Percentiles rank a stretch among this genome's conserved stretches.
These are phyloP conservation scores for Mantis religiosa DNA, from an alignment of 2,888 invertebrate species.

Conservation along the genomic window DNA sequence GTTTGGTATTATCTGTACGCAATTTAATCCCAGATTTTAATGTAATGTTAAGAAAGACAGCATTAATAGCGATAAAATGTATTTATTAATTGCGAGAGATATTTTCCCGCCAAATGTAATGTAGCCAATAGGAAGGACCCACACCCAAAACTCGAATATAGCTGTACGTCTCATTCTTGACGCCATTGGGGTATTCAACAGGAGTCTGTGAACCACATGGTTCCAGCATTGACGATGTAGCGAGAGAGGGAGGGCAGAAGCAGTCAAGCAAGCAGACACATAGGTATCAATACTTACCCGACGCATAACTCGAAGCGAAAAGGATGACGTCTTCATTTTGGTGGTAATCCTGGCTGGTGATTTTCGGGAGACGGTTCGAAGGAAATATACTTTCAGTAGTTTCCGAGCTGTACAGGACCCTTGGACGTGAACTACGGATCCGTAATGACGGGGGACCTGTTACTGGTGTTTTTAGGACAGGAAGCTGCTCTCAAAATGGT, in stretches of 20 bases:
- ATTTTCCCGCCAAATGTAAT: not conserved
- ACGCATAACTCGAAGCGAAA: constrained; percentile 73
- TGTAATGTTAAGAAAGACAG: too few relatives aligned
- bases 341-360: constrained; percentile 33
- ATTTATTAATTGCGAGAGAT: not conserved
- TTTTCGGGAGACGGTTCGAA: not conserved
- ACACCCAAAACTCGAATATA: not conserved
- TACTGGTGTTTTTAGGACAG: not conserved
- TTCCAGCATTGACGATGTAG: too few relatives aligned
- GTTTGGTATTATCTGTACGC: too few relatives aligned
- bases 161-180: not conserved
- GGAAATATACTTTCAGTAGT: not conserved
- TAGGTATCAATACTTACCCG: constrained; percentile 59
- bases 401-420: not conserved
- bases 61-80: too few relatives aligned
- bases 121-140: not conserved
- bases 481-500: not conserved
- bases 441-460: not conserved
- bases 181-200: not conserved
- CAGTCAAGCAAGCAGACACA: not conserved
- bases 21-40: too few relatives aligned
- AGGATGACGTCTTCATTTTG: constrained; percentile 74
- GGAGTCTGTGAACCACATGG: not conserved
- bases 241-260: not conserved
- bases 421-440: not conserved